phyloP scores from a whole-genome alignment of 2,113 vertebrate species.

The Cisticola juncidis region DNA sequence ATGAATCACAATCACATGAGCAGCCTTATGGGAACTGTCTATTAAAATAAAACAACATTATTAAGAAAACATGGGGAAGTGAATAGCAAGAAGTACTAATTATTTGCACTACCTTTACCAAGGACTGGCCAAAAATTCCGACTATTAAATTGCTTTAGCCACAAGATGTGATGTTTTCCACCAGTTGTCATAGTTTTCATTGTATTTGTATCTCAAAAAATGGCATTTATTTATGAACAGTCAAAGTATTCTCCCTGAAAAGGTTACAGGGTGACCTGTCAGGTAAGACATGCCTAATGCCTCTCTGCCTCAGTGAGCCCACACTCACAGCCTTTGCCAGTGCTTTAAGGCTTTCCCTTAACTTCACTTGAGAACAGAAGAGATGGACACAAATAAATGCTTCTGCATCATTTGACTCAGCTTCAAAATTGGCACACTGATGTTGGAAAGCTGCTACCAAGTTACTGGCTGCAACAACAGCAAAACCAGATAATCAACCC shows the following conservation, averaged over 20 bases:
- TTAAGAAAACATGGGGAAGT: background rate
- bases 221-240: background rate
- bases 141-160: background rate
- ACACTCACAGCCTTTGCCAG: background rate
- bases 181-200: background rate
- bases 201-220: background rate
- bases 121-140: background rate
- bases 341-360: background rate
- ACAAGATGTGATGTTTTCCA: background rate
- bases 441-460: background rate
- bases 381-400: background rate
- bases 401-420: background rate
- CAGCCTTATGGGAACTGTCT: background rate
- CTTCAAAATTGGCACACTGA: background rate
- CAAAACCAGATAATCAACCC: background rate
- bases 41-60: background rate
- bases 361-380: background rate
- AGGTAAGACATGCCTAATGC: background rate
- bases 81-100: background rate
- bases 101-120: background rate
- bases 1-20: background rate
- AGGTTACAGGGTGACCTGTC: background rate
- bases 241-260: background rate
- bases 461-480: background rate
- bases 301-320: background rate